phyloP scores from a whole-genome alignment of 2,797 vertebrate species.

The Dendrocincla fuliginosa region DNA sequence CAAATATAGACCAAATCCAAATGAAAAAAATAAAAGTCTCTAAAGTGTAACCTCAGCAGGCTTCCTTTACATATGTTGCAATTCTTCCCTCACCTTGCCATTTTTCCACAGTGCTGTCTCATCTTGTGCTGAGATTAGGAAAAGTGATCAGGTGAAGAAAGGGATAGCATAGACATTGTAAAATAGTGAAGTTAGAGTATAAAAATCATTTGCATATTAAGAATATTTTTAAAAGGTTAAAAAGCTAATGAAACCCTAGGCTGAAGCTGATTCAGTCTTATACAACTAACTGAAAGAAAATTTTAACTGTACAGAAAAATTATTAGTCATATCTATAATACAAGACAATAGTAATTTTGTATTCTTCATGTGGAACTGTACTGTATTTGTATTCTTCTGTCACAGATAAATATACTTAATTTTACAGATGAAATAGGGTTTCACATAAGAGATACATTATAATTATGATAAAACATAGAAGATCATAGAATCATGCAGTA shows the following conservation, averaged over 20 bases:
- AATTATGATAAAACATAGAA: neutral
- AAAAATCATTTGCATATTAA: neutral
- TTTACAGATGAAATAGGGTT: neutral
- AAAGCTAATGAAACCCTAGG: neutral
- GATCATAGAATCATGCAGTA: neutral
- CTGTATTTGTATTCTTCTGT: neutral
- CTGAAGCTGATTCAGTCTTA: neutral
- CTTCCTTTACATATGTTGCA: neutral
- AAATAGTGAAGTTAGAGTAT: neutral
- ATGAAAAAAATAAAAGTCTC: neutral
- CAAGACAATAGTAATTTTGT: neutral
- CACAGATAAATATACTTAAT: neutral
- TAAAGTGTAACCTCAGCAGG: neutral
- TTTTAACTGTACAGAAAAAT: neutral
- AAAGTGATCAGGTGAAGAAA: neutral
- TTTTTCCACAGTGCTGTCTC: neutral
- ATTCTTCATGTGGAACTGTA: neutral
- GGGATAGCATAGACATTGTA: neutral
- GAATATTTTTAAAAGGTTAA: neutral
- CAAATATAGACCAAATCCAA: neutral
- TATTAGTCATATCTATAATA: neutral
- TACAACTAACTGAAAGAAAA: neutral
- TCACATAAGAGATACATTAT: neutral
- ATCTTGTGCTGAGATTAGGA: neutral
- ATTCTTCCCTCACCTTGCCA: accelerated